Percentiles rank a stretch among this genome's conserved stretches.
phyloP scores from a whole-genome alignment of 2,888 invertebrate species.

The Cylloceria caligata region DNA sequence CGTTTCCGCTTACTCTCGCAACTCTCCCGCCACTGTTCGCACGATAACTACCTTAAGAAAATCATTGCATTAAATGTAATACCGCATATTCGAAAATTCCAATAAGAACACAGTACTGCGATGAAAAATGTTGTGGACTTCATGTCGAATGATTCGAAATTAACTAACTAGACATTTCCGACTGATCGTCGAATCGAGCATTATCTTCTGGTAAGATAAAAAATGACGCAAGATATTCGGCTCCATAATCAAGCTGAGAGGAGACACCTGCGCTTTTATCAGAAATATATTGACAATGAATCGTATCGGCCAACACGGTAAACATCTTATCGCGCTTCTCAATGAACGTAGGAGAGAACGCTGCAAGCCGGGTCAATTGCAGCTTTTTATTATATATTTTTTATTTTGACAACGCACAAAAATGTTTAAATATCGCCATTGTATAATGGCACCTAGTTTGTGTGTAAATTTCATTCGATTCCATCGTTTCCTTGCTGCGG shows the following conservation, averaged over 20 bases:
- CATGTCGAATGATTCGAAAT: constrained; percentile 19
- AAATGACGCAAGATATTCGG: constrained; percentile 15
- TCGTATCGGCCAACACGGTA: not conserved
- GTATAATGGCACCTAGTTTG: no score
- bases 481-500: no score
- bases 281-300: constrained; percentile 31
- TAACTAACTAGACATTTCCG: constrained; percentile 35
- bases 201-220: constrained; percentile 55
- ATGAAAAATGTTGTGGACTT: constrained; percentile 39
- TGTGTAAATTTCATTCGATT: no score
- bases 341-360: not conserved
- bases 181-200: not conserved
- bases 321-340: not conserved
- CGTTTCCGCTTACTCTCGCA: no score
- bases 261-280: constrained; percentile 71
- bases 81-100: constrained; percentile 30
- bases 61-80: constrained; percentile 9
- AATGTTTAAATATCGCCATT: no score
- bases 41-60: no score
- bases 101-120: not conserved
- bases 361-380: no score
- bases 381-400: no score
- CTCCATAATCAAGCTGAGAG: constrained; percentile 51
- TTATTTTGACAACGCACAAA: no score
- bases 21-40: no score